Conservation (phyloP, 2,113 vertebrate genomes). For the Ochotona princeps region DNA sequence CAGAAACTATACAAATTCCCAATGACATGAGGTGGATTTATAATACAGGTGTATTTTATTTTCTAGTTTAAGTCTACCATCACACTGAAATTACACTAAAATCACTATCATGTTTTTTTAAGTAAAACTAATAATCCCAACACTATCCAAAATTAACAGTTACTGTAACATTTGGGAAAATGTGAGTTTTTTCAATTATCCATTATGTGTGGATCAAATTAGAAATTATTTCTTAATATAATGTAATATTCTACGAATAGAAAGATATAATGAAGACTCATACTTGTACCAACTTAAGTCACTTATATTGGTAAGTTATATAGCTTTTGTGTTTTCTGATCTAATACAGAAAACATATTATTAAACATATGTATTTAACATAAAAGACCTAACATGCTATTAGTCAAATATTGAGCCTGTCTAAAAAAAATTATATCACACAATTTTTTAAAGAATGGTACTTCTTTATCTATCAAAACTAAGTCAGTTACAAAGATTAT, state of each 20-base stretch:
- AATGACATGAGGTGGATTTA: conserved; percentile 40
- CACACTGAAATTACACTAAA: conserved; percentile 16
- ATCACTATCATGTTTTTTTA: neutral
- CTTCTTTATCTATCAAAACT: neutral
- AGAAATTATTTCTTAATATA: neutral
- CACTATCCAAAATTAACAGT: neutral
- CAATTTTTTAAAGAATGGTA: neutral
- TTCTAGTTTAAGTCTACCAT: neutral
- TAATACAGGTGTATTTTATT: neutral
- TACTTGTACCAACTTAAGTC: neutral
- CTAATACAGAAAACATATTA: neutral
- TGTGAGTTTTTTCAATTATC: neutral
- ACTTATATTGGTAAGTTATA: neutral
- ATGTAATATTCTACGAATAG: neutral
- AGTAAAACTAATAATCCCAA: conserved; percentile 1
- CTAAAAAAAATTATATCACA: neutral
- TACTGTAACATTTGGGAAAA: neutral
- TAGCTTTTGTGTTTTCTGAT: conserved; percentile 9
- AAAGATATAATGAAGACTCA: neutral
- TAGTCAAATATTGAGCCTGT: neutral
- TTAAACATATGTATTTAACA: neutral
- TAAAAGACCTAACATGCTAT: conserved; percentile 19
- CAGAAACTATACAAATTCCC: conserved; percentile 19
- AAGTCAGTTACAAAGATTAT: neutral
- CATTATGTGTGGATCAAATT: neutral